These are phyloP conservation scores for Argyresthia albistria DNA, from an alignment of 2,888 invertebrate species.

Conservation along the genomic window DNA sequence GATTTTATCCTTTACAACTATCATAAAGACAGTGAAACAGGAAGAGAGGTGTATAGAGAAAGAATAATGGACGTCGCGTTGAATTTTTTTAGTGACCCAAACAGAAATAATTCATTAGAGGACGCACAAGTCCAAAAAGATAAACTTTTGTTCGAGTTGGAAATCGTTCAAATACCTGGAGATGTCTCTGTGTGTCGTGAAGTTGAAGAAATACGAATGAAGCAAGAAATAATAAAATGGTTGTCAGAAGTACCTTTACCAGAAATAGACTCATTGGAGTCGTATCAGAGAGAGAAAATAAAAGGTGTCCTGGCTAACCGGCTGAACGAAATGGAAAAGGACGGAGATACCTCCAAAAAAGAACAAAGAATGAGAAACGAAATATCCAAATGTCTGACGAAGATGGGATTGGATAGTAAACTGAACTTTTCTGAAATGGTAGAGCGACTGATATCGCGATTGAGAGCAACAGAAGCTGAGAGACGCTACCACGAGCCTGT, in stretches of 20 bases:
- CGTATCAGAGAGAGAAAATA: constrained; percentile 15
- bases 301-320: constrained; percentile 27
- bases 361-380: constrained; percentile 30
- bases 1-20: constrained; percentile 32
- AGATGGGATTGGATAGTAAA: constrained; percentile 13
- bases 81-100: constrained; percentile 17
- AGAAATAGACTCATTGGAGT: constrained; percentile 15
- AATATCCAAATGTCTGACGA: constrained; percentile 25
- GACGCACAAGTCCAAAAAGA: constrained; percentile 28
- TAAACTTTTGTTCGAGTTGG: constrained; percentile 33
- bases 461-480: no score
- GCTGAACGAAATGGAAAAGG: constrained; percentile 30
- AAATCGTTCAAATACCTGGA: constrained; percentile 18
- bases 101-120: constrained; percentile 9
- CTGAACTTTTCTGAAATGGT: no score
- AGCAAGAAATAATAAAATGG: constrained; percentile 21
- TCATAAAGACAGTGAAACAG: constrained; percentile 21
- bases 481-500: no score
- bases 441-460: no score
- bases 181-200: constrained; percentile 15
- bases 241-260: constrained; percentile 21
- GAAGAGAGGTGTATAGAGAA: constrained; percentile 23
- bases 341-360: constrained; percentile 21
- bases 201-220: constrained; percentile 22
- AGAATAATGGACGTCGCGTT: constrained; percentile 25